phyloP scores from a whole-genome alignment of 1,140 invertebrate species.

The Lucilia cuprina region DNA sequence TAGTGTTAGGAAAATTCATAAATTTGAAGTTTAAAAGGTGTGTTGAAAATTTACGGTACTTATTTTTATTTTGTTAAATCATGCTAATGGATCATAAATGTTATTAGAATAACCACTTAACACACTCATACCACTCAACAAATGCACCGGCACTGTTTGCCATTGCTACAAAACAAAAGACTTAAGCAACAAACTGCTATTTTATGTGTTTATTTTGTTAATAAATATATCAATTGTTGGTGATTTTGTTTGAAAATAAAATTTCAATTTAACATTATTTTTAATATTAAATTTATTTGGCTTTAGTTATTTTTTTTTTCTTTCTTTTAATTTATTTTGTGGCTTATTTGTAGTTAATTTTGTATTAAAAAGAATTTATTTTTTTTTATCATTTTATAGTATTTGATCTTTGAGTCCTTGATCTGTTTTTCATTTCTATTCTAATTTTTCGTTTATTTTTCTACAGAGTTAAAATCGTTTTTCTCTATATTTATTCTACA shows the following conservation, averaged over 20 bases:
- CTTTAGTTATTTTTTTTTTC: not conserved
- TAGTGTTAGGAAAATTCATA: conserved; percentile 24
- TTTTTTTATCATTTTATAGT: not conserved
- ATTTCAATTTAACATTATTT: not conserved
- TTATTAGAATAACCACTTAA: conserved; percentile 4
- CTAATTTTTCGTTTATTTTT: not conserved
- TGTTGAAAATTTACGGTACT: conserved; percentile 28
- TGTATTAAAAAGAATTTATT: not conserved
- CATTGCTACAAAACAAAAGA: conserved; percentile 22
- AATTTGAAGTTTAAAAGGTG: conserved; percentile 16
- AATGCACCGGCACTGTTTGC: not conserved
- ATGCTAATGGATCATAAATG: conserved; percentile 11
- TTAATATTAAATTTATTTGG: not conserved
- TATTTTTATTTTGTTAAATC: conserved; percentile 2
- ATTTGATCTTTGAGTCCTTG: conserved; percentile 1
- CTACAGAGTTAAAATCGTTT: not conserved
- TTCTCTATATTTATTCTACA: not conserved
- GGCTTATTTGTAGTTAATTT: not conserved
- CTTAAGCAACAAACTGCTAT: conserved; percentile 31
- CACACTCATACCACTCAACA: not conserved
- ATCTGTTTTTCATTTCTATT: not conserved
- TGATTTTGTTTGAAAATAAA: not conserved
- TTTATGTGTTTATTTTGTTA: not conserved
- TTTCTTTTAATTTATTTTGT: not conserved
- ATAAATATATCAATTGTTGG: not conserved